phyloP scores from a whole-genome alignment of 2,797 vertebrate species.

The Rhabdophis nuchalis region DNA sequence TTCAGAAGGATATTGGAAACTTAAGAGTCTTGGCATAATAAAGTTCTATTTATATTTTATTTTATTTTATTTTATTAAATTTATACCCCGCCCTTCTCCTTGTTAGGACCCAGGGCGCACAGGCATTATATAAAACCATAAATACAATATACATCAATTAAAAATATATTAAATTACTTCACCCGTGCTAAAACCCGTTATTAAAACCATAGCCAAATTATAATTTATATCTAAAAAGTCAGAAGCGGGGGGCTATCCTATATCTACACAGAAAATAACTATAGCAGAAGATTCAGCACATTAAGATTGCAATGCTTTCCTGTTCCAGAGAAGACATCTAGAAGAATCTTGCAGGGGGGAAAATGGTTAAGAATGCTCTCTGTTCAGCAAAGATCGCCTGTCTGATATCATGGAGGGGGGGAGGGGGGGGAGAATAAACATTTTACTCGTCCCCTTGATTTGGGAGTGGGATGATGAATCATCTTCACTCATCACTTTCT shows the following conservation, averaged over 20 bases:
- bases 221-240: no score
- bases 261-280: not conserved
- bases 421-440: not conserved
- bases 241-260: no score
- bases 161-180: no score
- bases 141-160: no score
- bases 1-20: not conserved
- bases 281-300: not conserved
- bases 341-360: not conserved
- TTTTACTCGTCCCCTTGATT: not conserved
- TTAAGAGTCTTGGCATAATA: not conserved
- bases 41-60: not conserved
- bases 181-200: no score
- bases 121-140: no score
- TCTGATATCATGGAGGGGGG: not conserved
- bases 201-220: no score
- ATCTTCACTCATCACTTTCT: not conserved
- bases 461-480: not conserved
- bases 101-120: no score
- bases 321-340: not conserved
- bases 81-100: no score
- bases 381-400: not conserved
- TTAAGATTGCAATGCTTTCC: not conserved
- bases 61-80: no score
- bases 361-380: not conserved